Conservation (phyloP, 2,113 vertebrate genomes). For the Podarcis muralis region DNA sequence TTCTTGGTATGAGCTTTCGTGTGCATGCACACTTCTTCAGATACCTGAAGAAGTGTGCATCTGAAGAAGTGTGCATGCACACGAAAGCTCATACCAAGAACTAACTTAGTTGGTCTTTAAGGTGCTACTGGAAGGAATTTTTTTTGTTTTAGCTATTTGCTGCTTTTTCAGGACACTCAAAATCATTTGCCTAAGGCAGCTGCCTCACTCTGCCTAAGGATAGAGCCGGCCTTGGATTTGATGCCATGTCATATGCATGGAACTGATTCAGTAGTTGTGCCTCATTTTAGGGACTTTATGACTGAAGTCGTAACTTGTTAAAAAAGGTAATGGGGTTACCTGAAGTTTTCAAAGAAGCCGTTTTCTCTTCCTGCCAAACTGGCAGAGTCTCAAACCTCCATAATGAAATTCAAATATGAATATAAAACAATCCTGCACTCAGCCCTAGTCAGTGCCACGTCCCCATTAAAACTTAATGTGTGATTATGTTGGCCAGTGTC, state of each 20-base stretch:
- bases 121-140: too few relatives aligned
- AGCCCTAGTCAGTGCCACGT: neutral
- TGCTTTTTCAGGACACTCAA: too few relatives aligned
- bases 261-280: neutral
- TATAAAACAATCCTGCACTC: neutral
- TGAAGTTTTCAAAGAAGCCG: conserved; percentile 13
- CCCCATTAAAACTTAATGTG: conserved; percentile 30
- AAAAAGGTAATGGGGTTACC: conserved; percentile 2
- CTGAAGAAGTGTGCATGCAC: too few relatives aligned
- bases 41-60: too few relatives aligned
- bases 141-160: too few relatives aligned
- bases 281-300: neutral
- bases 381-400: neutral
- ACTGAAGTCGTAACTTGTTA: neutral
- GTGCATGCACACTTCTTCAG: too few relatives aligned
- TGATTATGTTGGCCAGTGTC: conserved; percentile 17
- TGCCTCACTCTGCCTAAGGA: neutral
- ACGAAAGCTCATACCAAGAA: too few relatives aligned
- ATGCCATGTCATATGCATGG: too few relatives aligned
- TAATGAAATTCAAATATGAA: neutral
- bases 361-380: neutral
- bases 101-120: too few relatives aligned
- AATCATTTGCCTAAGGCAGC: neutral
- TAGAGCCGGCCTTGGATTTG: neutral
- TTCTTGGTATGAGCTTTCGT: too few relatives aligned